Evolutionary conservation across 2,797 vertebrate species (phyloP).

Genomic region (Rousettus madagascariensis): DNA sequence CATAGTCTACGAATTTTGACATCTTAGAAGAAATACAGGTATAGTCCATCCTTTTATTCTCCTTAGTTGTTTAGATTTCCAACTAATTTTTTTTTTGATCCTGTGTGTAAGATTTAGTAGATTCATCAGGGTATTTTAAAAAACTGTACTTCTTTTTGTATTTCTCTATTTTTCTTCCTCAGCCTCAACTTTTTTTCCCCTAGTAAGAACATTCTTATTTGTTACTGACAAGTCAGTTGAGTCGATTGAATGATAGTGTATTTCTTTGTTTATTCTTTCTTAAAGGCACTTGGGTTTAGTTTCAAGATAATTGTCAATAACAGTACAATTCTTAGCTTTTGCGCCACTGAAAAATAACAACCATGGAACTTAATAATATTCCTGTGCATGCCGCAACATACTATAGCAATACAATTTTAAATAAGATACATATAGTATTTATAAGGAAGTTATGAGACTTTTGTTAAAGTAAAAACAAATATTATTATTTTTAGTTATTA

Average conservation of each 20-base stretch:
- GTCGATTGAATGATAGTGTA: background rate
- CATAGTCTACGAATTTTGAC: background rate
- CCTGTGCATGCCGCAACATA: background rate
- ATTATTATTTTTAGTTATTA: background rate
- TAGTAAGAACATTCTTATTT: background rate
- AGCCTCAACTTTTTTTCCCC: background rate
- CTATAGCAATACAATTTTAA: background rate
- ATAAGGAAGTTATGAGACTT: background rate
- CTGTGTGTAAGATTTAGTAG: background rate
- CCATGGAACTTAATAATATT: background rate
- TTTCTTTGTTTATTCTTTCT: background rate
- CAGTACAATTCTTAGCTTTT: no score
- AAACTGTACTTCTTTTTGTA: background rate
- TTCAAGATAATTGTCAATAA: background rate
- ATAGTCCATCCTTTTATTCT: background rate
- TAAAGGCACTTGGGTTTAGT: background rate
- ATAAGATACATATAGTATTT: background rate
- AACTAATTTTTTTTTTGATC: background rate
- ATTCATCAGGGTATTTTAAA: background rate
- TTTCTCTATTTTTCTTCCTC: background rate
- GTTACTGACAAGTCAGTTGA: background rate
- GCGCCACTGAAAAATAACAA: background rate
- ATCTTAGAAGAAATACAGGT: background rate
- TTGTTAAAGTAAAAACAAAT: background rate
- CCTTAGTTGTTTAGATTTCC: background rate